Conservation (phyloP, 2,888 invertebrate genomes). For the Ennomos fuscantarius region DNA sequence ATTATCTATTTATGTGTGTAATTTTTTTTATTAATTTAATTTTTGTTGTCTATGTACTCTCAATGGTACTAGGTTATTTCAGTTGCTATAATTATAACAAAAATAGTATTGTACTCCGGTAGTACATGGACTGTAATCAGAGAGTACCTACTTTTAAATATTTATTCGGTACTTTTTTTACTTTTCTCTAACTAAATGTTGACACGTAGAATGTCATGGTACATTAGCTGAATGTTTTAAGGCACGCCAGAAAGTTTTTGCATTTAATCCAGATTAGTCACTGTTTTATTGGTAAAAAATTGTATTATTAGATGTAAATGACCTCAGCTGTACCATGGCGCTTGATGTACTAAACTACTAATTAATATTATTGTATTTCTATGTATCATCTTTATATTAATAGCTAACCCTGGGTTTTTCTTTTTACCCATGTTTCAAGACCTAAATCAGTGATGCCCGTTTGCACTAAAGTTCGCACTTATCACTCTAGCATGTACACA, state of each 20-base stretch:
- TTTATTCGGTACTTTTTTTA: constrained; percentile 39
- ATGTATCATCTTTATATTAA: constrained; percentile 30
- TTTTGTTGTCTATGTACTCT: constrained; percentile 9
- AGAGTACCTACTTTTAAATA: constrained; percentile 43
- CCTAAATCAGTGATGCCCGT: neutral
- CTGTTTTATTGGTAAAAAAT: constrained; percentile 57
- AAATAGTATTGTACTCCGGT: constrained; percentile 67
- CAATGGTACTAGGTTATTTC: constrained; percentile 33
- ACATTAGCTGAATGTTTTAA: constrained; percentile 60
- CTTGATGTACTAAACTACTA: constrained; percentile 21
- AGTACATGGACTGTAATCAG: constrained; percentile 56
- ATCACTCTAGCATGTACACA: no score
- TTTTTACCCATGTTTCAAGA: neutral
- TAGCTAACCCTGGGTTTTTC: constrained; percentile 10
- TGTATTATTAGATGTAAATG: constrained; percentile 35
- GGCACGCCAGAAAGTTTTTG: constrained; percentile 69
- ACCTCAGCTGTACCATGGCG: constrained; percentile 44
- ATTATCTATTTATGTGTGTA: neutral
- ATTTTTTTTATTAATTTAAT: no score
- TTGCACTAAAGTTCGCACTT: no score
- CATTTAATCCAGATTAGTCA: constrained; percentile 64
- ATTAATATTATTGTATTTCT: constrained; percentile 20
- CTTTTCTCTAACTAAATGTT: constrained; percentile 49
- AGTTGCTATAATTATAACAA: constrained; percentile 46
- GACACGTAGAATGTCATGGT: constrained; percentile 50